Evolutionary conservation across 2,888 invertebrate species (phyloP).

Genomic region (Hypomecis atomaria): DNA sequence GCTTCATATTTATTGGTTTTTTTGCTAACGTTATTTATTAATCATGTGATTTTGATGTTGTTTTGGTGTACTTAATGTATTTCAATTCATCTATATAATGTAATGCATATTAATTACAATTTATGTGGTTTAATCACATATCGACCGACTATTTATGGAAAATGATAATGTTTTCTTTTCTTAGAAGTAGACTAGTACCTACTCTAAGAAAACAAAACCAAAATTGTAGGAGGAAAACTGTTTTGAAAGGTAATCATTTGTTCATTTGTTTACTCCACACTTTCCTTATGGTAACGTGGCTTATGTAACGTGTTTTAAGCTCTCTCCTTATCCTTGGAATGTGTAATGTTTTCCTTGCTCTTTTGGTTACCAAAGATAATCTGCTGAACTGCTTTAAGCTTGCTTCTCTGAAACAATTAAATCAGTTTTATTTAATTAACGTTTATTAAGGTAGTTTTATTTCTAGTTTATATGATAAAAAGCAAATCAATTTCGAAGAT

Average conservation of each 20-base stretch:
- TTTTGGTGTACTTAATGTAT: slow-evolving; percentile 4
- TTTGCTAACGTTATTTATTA: neutral
- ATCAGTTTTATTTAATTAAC: no score
- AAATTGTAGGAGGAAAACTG: neutral
- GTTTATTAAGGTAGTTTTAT: no score
- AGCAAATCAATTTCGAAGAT: no score
- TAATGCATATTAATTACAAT: no score
- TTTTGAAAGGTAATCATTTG: neutral
- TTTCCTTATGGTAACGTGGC: slow-evolving; percentile 20
- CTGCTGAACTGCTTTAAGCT: slow-evolving; percentile 7
- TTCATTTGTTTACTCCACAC: slow-evolving; percentile 12
- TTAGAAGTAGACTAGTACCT: no score
- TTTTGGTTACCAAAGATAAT: slow-evolving; percentile 24
- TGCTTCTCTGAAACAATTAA: neutral
- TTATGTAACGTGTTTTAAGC: slow-evolving; percentile 40
- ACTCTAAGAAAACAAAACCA: neutral
- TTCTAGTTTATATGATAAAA: no score
- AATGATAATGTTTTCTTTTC: no score
- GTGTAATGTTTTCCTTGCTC: slow-evolving; percentile 39
- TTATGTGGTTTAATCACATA: no score
- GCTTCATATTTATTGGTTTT: slow-evolving; percentile 3
- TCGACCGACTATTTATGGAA: no score
- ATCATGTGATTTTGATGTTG: neutral
- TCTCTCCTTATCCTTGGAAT: slow-evolving; percentile 33
- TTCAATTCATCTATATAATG: neutral